Evolutionary conservation across 2,888 invertebrate genomes (phyloP).

Genomic region (Perithous albicinctus): DNA sequence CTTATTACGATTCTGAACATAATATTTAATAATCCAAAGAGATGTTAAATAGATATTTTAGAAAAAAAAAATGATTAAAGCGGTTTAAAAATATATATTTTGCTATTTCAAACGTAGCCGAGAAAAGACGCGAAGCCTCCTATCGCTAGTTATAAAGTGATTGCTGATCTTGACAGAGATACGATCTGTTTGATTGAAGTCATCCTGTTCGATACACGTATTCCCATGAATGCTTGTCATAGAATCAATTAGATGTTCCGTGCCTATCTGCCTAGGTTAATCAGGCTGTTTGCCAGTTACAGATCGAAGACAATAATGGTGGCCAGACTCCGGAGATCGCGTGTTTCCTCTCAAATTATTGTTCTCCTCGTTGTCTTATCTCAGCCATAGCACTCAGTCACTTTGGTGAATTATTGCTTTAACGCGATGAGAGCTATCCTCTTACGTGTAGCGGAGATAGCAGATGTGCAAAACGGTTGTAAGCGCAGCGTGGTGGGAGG

Average conservation of each 20-base stretch:
- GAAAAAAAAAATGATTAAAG: too few species aligned
- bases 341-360: slow-evolving; percentile 49
- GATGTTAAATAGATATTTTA: too few species aligned
- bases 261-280: not conserved
- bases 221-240: not conserved
- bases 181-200: not conserved
- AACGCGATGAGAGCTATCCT: slow-evolving; percentile 59
- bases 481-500: slow-evolving; percentile 41
- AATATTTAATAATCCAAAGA: too few species aligned
- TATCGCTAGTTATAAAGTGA: not conserved
- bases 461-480: slow-evolving; percentile 57
- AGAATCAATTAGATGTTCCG: not conserved
- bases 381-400: slow-evolving; percentile 63
- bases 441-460: slow-evolving; percentile 52
- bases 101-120: too few species aligned
- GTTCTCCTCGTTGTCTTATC: slow-evolving; percentile 59
- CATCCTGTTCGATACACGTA: not conserved
- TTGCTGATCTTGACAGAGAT: not conserved
- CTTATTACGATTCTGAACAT: too few species aligned
- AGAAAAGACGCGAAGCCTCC: too few species aligned
- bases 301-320: slow-evolving; percentile 40
- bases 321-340: slow-evolving; percentile 23
- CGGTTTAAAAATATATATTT: too few species aligned
- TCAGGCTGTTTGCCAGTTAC: not conserved
- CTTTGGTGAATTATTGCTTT: slow-evolving; percentile 64